Conservation (phyloP, 2,797 vertebrate genomes). For the Phalloptychus januarius region DNA sequence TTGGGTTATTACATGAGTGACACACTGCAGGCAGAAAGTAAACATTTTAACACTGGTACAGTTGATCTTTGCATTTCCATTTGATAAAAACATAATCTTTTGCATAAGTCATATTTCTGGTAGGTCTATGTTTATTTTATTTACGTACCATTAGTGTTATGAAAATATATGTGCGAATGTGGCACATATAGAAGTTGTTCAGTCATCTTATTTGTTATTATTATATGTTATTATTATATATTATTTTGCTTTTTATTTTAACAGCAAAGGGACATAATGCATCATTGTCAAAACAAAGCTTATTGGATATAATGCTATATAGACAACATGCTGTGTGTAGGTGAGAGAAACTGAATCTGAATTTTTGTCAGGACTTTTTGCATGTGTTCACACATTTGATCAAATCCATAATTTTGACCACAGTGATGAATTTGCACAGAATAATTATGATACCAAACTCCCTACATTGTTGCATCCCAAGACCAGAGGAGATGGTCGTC, state of each 20-base stretch:
- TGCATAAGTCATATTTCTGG: background rate
- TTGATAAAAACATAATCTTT: background rate
- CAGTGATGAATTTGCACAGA: background rate
- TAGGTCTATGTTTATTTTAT: background rate
- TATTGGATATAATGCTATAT: background rate
- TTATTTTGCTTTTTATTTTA: background rate
- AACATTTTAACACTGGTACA: background rate
- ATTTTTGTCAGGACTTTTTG: background rate
- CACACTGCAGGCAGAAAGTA: background rate
- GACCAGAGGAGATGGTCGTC: background rate
- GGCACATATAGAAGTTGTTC: background rate
- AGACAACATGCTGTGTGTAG: background rate
- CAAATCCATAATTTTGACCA: background rate
- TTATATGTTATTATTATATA: background rate
- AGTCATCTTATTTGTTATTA: background rate
- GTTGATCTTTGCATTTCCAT: slow-evolving; percentile 1
- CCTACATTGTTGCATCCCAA: background rate
- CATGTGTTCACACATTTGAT: background rate
- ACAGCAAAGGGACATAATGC: background rate
- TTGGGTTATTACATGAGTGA: background rate
- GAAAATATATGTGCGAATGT: background rate
- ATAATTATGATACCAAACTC: background rate
- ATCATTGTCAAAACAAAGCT: background rate
- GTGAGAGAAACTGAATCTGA: background rate
- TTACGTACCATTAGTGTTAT: background rate